Evolutionary conservation across 2,888 invertebrate genomes (phyloP), one percentile per base, ranked within the genome.

Genomic region (Lacanobia oleracea): DNA sequence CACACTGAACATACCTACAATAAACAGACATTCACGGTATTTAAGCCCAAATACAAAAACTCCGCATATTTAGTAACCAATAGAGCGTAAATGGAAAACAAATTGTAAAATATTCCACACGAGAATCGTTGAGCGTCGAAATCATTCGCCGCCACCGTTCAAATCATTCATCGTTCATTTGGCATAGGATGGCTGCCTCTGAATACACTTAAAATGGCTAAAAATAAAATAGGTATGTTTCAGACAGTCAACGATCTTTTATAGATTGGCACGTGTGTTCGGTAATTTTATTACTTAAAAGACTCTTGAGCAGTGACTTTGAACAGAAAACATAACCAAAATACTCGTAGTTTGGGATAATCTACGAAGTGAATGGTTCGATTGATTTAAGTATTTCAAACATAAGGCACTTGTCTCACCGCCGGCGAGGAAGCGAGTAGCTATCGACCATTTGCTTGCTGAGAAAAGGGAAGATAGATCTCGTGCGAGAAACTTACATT

Each of bases 141-240:
- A 85, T 78, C 72, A 77, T 85, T 78, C 81, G 77, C 51, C 63
- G 60, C 77, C 78, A 75, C 48, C 63, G 60, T 73, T 67, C 69
- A 84, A 82, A 82, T 79, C 80, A 78, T 72, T 76, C 81, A 77
- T 48, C 72, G 69, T 77, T 75, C 79, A 84, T 79, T 85, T 69
- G 53, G 54, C 74, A 64, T n/a, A 33, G 73, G 77, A 81, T 81
- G 68, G 82, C 83, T 81, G 71, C 56, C 48, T 60, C 53, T 50
- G 64, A 72, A 79, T 72, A 70, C 48, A 40, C 48, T 68, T 70
- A 64, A 68, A 72, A 72, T 65, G 53, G 61, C 56, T 65, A 72
- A 64, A 78, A 81, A 81, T 74, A 67, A 72, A 67, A 67, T 75
- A n/a, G n/a, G n/a, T n/a, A 76, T 75, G 2, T 72, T 69, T 21